Evolutionary conservation across 2,888 invertebrate genomes (phyloP).

Genomic region (Amphimallon solstitiale): DNA sequence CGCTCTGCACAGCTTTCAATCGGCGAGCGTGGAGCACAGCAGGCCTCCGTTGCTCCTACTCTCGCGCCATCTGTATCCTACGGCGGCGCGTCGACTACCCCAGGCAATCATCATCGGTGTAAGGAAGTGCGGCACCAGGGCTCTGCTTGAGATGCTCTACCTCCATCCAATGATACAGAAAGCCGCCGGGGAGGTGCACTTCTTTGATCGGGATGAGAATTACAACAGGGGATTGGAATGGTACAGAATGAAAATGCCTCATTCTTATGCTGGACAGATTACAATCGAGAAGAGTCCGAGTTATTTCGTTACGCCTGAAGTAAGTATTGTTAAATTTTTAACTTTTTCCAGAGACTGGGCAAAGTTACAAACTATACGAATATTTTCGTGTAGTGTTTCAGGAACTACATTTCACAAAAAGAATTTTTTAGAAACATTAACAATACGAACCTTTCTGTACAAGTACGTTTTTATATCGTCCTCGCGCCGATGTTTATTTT

Average conservation of each 20-base stretch:
- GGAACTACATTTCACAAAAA: too few species aligned
- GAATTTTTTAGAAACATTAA: too few species aligned
- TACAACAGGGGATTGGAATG: conserved; percentile 93
- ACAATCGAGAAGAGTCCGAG: conserved; percentile 98
- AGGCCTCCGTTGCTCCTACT: conserved; percentile 64
- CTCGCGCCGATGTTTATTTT: too few species aligned
- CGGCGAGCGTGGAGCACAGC: conserved; percentile 61
- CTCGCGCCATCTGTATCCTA: conserved; percentile 64
- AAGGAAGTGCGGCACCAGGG: conserved; percentile 95
- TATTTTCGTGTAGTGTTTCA: too few species aligned
- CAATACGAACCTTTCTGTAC: too few species aligned
- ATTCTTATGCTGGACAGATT: conserved; percentile 89
- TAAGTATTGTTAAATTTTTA: too few species aligned
- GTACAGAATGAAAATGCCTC: conserved; percentile 95
- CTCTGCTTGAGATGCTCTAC: conserved; percentile 94
- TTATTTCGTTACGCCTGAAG: conserved; percentile 96
- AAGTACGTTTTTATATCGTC: too few species aligned
- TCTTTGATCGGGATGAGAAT: conserved; percentile 95
- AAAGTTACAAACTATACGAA: too few species aligned
- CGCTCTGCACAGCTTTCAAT: conserved; percentile 82
- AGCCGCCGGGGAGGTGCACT: conserved; percentile 95
- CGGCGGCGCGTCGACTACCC: conserved; percentile 72
- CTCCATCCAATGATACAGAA: conserved; percentile 93
- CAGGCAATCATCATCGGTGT: conserved; percentile 83
- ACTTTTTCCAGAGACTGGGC: too few species aligned